Evolutionary conservation across 2,113 vertebrate genomes (phyloP).

Genomic region (Echinops telfairi): DNA sequence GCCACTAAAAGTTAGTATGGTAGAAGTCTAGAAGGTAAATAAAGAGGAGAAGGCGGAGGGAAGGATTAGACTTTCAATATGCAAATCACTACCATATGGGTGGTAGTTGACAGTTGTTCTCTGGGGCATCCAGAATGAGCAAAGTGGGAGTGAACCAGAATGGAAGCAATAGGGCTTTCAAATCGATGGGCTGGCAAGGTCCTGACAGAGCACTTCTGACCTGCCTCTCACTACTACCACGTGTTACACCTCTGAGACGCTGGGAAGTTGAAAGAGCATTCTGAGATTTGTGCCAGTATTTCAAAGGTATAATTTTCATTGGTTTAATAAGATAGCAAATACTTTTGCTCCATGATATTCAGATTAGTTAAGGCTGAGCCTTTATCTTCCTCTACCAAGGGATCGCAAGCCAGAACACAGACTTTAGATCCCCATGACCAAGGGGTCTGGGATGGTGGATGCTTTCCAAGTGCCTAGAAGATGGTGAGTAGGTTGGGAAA

Average conservation of each 20-base stretch:
- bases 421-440: background rate
- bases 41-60: constrained; percentile 27
- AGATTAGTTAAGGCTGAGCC: background rate
- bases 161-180: constrained; percentile 38
- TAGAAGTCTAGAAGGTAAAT: constrained; percentile 34
- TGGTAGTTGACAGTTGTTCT: constrained; percentile 16
- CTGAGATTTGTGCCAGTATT: background rate
- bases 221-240: background rate
- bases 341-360: background rate
- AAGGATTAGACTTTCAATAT: constrained; percentile 42
- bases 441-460: background rate
- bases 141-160: background rate
- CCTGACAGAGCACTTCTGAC: background rate
- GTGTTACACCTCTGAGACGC: background rate
- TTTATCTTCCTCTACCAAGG: background rate
- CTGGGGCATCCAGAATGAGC: constrained; percentile 20
- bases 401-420: background rate
- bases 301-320: constrained; percentile 24
- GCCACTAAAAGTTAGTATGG: constrained; percentile 25
- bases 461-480: background rate
- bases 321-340: constrained; percentile 13
- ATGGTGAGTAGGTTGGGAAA: background rate
- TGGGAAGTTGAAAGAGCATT: background rate
- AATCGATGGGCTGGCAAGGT: background rate
- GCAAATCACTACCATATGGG: background rate